Percentiles rank a stretch among this genome's conserved stretches.
Conservation (phyloP, 1,140 invertebrate genomes). For the Pseudomyrmex sp. region DNA sequence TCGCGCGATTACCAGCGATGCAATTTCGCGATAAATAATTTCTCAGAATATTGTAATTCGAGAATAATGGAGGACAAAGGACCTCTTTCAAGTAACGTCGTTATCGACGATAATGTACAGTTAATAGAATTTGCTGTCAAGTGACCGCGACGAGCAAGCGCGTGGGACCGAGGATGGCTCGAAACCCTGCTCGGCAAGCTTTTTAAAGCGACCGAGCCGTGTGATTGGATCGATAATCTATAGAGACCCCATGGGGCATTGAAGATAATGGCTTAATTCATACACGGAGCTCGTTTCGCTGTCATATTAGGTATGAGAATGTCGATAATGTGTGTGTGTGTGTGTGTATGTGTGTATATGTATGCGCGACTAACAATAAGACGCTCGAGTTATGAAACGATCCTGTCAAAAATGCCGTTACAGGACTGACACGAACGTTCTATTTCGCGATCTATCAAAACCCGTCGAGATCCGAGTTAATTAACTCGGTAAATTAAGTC, state of each 20-base stretch:
- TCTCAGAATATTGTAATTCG: slow-evolving; percentile 7
- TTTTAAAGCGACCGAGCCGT: slow-evolving; percentile 73
- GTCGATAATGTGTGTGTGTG: neutral
- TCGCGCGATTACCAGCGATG: neutral
- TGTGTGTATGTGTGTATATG: too few relatives aligned
- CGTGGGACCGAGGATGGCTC: slow-evolving; percentile 62
- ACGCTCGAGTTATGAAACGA: slow-evolving; percentile 37
- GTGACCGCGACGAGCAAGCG: slow-evolving; percentile 28
- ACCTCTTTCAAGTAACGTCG: slow-evolving; percentile 53
- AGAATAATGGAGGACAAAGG: slow-evolving; percentile 10
- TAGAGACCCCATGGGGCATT: slow-evolving; percentile 67
- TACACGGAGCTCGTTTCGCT: slow-evolving; percentile 19
- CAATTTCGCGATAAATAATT: slow-evolving; percentile 4
- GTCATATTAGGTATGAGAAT: slow-evolving; percentile 18
- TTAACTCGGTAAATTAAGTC: neutral
- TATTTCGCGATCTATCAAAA: neutral
- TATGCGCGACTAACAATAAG: neutral
- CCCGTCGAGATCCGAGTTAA: neutral
- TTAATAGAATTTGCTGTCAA: slow-evolving; percentile 44
- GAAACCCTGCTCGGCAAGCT: slow-evolving; percentile 66
- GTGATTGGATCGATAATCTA: slow-evolving; percentile 77
- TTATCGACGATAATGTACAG: slow-evolving; percentile 57
- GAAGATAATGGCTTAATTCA: slow-evolving; percentile 79
- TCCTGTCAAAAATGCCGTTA: slow-evolving; percentile 65
- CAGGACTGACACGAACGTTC: neutral